A percentile compares a stretch with the other conserved stretches of the same genome.
phyloP scores from a whole-genome alignment of 2,797 vertebrate genomes.

The Sebastes cheni region DNA sequence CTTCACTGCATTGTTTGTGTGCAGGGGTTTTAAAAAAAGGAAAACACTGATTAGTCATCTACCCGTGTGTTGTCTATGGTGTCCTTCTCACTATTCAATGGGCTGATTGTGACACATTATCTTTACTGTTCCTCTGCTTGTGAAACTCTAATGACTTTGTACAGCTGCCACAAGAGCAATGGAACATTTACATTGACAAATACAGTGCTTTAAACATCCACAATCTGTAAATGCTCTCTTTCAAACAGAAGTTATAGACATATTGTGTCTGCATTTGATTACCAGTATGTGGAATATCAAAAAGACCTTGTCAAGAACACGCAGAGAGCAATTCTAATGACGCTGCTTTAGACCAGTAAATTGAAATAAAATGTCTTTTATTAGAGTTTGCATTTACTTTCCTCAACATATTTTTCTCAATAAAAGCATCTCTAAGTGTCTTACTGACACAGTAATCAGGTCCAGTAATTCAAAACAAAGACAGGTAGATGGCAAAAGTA shows the following conservation, averaged over 20 bases:
- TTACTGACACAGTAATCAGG: conserved; percentile 9
- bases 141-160: background rate
- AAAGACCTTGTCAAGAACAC: conserved; percentile 14
- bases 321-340: conserved; percentile 5
- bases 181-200: conserved; percentile 3
- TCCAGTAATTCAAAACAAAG: conserved; percentile 21
- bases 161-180: conserved; percentile 4
- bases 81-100: background rate
- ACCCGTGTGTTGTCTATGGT: background rate
- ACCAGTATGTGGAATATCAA: conserved; percentile 7
- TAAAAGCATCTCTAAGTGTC: conserved; percentile 14
- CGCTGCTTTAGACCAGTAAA: background rate
- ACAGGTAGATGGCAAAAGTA: background rate
- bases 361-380: conserved; percentile 6
- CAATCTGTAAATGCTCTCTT: background rate
- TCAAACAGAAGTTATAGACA: conserved; percentile 7
- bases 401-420: conserved; percentile 17
- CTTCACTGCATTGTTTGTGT: background rate
- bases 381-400: conserved; percentile 1
- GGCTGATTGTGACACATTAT: background rate
- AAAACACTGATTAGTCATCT: background rate
- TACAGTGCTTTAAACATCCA: background rate
- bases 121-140: conserved; percentile 2
- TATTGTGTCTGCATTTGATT: conserved; percentile 8
- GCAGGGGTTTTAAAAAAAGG: background rate